A percentile compares a stretch with the other conserved stretches of the same genome.
These are phyloP conservation scores for Passer montanus DNA, from an alignment of 2,113 vertebrate genomes.

Conservation along the genomic window DNA sequence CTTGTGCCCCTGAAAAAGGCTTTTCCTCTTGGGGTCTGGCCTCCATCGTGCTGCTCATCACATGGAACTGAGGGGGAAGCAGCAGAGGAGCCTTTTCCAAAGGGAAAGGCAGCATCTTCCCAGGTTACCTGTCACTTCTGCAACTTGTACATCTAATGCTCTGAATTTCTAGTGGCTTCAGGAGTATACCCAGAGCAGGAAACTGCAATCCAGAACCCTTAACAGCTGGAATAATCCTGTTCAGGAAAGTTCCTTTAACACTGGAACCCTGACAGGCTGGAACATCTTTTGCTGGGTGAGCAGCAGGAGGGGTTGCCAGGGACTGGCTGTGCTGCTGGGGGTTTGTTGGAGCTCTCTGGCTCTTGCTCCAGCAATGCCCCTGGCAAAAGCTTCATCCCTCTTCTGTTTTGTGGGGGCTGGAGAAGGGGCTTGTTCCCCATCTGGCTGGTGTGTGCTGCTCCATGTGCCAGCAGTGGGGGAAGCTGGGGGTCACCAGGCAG, in stretches of 20 bases:
- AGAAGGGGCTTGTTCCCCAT: not conserved
- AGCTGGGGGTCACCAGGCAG: accelerated
- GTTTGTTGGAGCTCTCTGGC: not conserved
- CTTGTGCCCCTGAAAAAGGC: not conserved
- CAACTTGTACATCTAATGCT: not conserved
- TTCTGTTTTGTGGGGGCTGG: not conserved
- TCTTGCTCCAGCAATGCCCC: not conserved
- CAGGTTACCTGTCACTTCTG: not conserved
- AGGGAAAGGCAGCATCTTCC: not conserved
- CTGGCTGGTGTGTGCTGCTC: accelerated
- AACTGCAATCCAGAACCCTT: not conserved
- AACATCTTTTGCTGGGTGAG: not conserved
- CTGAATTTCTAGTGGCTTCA: not conserved
- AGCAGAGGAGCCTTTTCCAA: not conserved
- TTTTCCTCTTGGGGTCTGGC: not conserved
- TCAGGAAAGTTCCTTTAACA: no score
- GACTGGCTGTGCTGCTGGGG: not conserved
- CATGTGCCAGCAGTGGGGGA: not conserved
- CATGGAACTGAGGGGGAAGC: not conserved
- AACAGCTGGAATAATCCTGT: not conserved
- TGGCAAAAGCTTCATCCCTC: not conserved
- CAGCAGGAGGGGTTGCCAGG: not conserved
- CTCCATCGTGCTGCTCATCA: accelerated
- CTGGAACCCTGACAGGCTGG: accelerated
- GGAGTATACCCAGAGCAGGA: not conserved